Evolutionary conservation across 2,797 vertebrate species (phyloP).

Genomic region (Otus scops): DNA sequence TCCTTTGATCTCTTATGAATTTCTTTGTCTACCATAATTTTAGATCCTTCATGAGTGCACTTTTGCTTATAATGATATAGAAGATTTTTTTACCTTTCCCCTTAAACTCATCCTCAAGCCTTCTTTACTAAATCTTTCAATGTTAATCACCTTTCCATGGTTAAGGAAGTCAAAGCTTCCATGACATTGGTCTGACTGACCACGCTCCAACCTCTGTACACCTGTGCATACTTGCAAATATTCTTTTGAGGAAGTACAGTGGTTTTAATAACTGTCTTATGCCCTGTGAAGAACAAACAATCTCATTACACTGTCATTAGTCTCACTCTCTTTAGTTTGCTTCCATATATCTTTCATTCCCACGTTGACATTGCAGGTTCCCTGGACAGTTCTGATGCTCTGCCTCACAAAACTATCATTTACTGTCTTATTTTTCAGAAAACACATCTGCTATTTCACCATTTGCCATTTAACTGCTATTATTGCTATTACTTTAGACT

Average conservation of each 20-base stretch:
- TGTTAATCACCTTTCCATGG: background rate
- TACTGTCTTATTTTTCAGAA: background rate
- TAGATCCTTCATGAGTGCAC: rapidly evolving
- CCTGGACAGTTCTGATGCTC: conserved; percentile 5
- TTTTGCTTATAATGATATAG: background rate
- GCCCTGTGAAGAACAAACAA: background rate
- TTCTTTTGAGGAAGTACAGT: background rate
- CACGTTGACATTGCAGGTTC: background rate
- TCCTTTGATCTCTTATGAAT: background rate
- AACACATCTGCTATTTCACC: background rate
- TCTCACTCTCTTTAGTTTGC: background rate
- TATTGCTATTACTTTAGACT: background rate
- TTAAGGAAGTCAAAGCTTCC: background rate
- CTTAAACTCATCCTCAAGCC: background rate
- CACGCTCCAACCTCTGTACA: background rate
- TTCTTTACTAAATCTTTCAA: background rate
- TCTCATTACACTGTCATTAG: conserved; percentile 27
- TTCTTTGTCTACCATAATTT: background rate
- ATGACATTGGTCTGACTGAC: background rate
- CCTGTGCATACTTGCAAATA: background rate
- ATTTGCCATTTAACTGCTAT: conserved; percentile 1
- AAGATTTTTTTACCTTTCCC: background rate
- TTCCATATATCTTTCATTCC: background rate
- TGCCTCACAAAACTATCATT: background rate
- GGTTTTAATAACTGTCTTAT: background rate